Conservation (phyloP, 2,888 invertebrate genomes). For the Ophion obscuratus region DNA sequence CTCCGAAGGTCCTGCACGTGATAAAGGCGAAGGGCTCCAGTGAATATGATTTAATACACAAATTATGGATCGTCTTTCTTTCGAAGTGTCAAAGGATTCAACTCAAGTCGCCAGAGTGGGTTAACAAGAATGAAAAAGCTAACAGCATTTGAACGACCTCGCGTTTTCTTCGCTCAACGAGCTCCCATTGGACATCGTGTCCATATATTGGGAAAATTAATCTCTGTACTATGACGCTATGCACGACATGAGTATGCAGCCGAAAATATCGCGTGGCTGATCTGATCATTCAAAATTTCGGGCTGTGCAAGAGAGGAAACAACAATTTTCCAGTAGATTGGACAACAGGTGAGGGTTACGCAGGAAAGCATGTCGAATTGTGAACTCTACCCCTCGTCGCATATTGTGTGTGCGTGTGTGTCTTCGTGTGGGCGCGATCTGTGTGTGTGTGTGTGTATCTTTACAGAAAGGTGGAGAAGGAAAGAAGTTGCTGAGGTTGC, state of each 20-base stretch:
- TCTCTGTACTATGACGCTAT: not conserved
- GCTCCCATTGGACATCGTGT: too few species aligned
- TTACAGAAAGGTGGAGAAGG: constrained; percentile 9
- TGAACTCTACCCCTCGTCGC: constrained; percentile 40
- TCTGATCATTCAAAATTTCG: constrained; percentile 19
- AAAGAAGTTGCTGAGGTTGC: constrained; percentile 60
- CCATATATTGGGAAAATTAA: too few species aligned
- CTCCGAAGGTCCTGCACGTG: not conserved
- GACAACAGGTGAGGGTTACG: constrained; percentile 70
- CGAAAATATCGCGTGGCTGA: constrained; percentile 5
- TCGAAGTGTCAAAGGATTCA: not conserved
- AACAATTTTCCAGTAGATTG: constrained; percentile 73
- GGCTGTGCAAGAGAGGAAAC: constrained; percentile 15
- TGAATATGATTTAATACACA: not conserved
- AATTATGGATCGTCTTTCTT: not conserved
- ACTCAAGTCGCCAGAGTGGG: not conserved
- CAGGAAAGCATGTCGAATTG: constrained; percentile 57
- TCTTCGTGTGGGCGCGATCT: too few species aligned
- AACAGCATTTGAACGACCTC: too few species aligned
- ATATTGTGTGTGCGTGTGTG: not conserved
- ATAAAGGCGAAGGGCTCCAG: not conserved
- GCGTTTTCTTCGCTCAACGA: too few species aligned
- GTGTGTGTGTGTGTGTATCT: not conserved
- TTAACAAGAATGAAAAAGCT: too few species aligned
- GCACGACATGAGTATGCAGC: not conserved